phyloP scores from a whole-genome alignment of 2,888 invertebrate species.

The Gastrophysa polygoni region DNA sequence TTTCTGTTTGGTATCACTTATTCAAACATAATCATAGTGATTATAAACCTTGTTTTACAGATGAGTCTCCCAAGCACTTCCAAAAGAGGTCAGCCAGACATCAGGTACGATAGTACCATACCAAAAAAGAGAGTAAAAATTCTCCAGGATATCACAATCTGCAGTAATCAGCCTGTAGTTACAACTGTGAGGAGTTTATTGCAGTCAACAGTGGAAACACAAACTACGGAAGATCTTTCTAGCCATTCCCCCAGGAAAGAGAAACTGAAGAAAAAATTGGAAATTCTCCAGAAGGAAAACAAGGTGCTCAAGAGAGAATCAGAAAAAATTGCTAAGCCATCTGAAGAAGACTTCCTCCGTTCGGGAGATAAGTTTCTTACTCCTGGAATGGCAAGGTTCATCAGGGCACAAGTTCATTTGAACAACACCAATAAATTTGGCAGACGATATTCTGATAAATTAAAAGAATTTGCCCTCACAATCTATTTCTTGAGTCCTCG shows the following conservation, averaged over 20 bases:
- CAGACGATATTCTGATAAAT: slow-evolving; percentile 4
- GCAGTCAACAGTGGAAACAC: neutral
- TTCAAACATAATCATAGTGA: no score
- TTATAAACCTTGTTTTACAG: no score
- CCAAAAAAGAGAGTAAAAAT: neutral
- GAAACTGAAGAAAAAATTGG: neutral
- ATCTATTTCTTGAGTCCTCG: neutral
- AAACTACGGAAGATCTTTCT: neutral
- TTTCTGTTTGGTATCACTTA: no score
- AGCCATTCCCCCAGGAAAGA: neutral
- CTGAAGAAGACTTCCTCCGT: neutral
- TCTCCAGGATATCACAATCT: neutral
- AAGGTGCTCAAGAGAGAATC: neutral
- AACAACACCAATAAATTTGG: slow-evolving; percentile 9
- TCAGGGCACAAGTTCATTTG: neutral
- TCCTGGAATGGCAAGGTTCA: neutral
- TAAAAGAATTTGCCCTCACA: neutral
- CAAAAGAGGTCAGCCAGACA: neutral
- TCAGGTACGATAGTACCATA: neutral
- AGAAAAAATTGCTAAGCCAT: neutral
- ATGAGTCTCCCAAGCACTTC: slow-evolving; percentile 2
- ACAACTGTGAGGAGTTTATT: neutral
- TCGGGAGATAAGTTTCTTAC: neutral
- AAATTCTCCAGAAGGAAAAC: neutral
- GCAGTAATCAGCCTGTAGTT: neutral